Conservation (phyloP, 1,140 invertebrate genomes). For the Venturia canescens region DNA sequence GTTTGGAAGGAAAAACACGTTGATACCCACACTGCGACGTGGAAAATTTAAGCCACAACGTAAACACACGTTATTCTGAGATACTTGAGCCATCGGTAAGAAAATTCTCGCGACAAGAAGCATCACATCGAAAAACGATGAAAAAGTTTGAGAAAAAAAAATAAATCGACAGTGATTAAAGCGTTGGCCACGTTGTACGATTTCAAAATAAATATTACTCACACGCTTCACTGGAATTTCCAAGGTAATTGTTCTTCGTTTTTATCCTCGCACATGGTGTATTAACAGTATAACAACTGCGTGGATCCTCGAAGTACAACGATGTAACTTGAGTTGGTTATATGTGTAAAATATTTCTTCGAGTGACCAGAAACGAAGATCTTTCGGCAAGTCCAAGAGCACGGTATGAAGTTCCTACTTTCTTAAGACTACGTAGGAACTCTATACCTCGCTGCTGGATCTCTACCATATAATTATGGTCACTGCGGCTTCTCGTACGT, state of each 20-base stretch:
- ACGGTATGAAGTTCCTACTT: conserved; percentile 78
- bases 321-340: background rate
- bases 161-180: background rate
- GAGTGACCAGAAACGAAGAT: conserved; percentile 62
- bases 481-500: conserved; percentile 46
- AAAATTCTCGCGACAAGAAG: no score
- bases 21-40: no score
- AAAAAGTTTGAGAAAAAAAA: background rate
- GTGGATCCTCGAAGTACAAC: background rate
- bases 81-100: no score
- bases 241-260: background rate
- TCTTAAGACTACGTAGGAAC: conserved; percentile 76
- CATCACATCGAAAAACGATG: background rate
- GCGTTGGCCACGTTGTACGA: background rate
- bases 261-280: background rate
- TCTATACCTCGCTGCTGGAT: conserved; percentile 77
- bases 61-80: no score
- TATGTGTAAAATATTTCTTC: background rate
- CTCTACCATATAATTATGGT: conserved; percentile 72
- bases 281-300: background rate
- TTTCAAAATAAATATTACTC: background rate
- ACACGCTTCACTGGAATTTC: background rate
- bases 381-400: conserved; percentile 78
- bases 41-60: no score
- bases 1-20: no score